These are phyloP conservation scores for Larimichthys polyactis DNA, from an alignment of 2,113 vertebrate genomes.

Conservation along the genomic window DNA sequence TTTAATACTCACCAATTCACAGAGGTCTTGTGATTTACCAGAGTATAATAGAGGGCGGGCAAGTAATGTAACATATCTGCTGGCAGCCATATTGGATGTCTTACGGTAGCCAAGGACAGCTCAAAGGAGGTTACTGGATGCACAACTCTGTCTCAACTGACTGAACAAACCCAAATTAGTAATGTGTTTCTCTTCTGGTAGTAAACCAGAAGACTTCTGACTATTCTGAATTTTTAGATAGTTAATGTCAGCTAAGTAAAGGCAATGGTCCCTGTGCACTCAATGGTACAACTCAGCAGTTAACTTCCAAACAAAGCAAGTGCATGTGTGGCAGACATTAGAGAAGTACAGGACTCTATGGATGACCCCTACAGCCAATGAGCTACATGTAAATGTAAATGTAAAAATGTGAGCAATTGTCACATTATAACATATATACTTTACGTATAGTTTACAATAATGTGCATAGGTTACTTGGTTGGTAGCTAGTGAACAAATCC, in stretches of 20 bases:
- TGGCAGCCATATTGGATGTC: slow-evolving; percentile 6
- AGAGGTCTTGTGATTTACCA: neutral
- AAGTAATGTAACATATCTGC: neutral
- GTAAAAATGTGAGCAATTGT: neutral
- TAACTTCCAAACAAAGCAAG: too few species aligned
- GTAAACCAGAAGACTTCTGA: too few species aligned
- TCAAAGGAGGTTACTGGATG: neutral
- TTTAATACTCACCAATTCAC: slow-evolving; percentile 1
- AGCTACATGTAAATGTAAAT: neutral
- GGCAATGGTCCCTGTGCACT: neutral
- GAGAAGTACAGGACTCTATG: too few species aligned
- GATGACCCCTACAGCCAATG: too few species aligned
- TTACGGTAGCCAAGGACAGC: neutral
- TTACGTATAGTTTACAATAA: too few species aligned
- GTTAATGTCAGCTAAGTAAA: neutral
- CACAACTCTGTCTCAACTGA: neutral
- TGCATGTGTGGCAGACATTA: too few species aligned
- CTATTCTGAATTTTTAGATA: neutral
- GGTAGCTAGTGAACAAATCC: neutral
- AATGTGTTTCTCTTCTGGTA: neutral
- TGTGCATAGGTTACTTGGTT: neutral
- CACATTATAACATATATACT: too few species aligned
- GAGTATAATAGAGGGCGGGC: slow-evolving; percentile 22
- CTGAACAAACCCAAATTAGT: neutral
- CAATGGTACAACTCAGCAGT: too few species aligned